Evolutionary conservation across 2,113 vertebrate species (phyloP).

Genomic region (Scalopus aquaticus): DNA sequence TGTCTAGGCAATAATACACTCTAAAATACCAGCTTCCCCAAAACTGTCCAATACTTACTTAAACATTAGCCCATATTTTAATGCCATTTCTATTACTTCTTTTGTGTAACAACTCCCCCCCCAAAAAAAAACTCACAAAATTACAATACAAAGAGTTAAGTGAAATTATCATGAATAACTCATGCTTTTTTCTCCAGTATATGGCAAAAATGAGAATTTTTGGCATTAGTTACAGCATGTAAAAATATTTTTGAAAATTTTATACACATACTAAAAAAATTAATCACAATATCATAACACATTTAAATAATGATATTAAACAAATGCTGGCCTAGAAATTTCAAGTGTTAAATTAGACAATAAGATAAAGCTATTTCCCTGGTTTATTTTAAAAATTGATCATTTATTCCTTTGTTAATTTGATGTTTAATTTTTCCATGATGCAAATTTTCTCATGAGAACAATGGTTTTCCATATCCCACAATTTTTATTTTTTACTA

Average conservation of each 20-base stretch:
- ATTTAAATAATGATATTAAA: conserved; percentile 6
- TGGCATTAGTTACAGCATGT: not conserved
- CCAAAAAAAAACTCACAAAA: not conserved
- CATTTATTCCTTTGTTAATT: not conserved
- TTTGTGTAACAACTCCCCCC: not conserved
- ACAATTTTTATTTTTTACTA: not conserved
- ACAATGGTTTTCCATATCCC: not conserved
- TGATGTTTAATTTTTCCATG: not conserved
- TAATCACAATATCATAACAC: not conserved
- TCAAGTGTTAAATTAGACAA: not conserved
- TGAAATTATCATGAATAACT: not conserved
- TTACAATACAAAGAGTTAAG: no score
- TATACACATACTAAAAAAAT: not conserved
- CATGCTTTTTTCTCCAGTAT: not conserved
- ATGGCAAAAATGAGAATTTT: not conserved
- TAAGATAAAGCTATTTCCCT: not conserved
- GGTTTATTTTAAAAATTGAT: not conserved
- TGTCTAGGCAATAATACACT: not conserved
- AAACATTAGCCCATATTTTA: not conserved
- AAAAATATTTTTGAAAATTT: not conserved
- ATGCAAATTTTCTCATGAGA: not conserved
- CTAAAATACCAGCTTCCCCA: not conserved
- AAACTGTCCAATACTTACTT: not conserved
- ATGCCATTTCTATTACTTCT: not conserved
- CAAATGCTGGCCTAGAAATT: not conserved